phyloP scores from a whole-genome alignment of 2,797 vertebrate species.

The Pipistrellus kuhlii region DNA sequence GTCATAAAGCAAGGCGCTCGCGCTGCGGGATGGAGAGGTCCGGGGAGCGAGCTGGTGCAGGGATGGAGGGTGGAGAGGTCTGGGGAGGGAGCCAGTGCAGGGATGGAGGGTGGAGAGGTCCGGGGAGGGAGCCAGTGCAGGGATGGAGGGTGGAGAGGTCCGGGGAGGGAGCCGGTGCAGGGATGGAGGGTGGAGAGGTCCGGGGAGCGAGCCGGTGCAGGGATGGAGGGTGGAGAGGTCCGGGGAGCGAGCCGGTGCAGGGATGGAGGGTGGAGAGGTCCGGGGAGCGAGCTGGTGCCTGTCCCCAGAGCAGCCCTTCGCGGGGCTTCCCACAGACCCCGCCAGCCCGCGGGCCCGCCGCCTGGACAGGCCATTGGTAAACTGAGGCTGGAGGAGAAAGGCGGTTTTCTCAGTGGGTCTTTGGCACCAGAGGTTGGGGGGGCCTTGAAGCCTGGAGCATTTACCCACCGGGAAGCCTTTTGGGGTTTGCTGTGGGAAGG shows the following conservation, averaged over 20 bases:
- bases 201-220: too few relatives aligned
- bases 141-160: too few relatives aligned
- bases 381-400: too few relatives aligned
- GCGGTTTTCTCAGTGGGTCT: neutral
- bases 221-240: too few relatives aligned
- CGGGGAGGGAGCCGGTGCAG: too few relatives aligned
- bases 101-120: too few relatives aligned
- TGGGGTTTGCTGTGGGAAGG: too few relatives aligned
- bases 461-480: neutral
- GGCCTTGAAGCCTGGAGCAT: neutral
- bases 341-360: constrained; percentile 54
- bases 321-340: neutral
- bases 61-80: constrained; percentile 59
- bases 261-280: too few relatives aligned
- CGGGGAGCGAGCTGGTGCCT: too few relatives aligned
- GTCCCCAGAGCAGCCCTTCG: constrained; percentile 37
- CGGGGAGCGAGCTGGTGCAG: constrained; percentile 57
- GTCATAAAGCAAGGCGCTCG: constrained; percentile 79
- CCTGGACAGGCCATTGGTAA: neutral
- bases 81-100: constrained; percentile 57
- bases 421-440: accelerated
- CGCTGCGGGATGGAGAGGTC: constrained; percentile 79
- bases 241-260: too few relatives aligned
- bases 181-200: too few relatives aligned
- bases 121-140: too few relatives aligned